Evolutionary conservation across 2,797 vertebrate genomes (phyloP), one percentile per base, ranked within the genome.

Genomic region (Falco novaeseelandiae): DNA sequence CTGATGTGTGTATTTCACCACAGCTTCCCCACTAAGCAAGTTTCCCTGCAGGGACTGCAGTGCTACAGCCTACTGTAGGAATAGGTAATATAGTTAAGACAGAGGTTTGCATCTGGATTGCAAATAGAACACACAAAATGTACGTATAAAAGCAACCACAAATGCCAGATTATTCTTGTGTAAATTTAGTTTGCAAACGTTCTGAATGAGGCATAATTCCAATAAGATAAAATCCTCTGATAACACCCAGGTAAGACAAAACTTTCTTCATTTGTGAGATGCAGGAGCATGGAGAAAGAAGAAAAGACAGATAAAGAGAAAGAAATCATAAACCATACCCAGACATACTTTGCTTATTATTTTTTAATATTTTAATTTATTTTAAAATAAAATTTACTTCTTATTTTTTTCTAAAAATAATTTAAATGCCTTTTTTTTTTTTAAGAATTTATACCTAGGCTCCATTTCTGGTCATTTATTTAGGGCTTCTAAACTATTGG

Each of bases 351-450:
- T 49, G 11, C 11, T 42, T 42, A 42, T 16, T 42, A 42, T 42
- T 42, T 42, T 42, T 42, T 42, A 42, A 15, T 42, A 42, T 42
- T 15, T 42, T 42, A 15, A 42, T 15, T 42, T 42, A 42, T 42
- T 42, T 42, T 42, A 7, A 42, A 42, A 42, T 42, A 42, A 42
- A 42, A 42, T 42, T 16, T 42, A 15, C 40, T 42, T 42, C 13
- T 15, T 40, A 3, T 44, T 70, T 74, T 52, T 74, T 18, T 54
- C 16, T 44, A 62, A 74, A 85, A 71, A 58, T 32, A 76, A 34
- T 54, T 48, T 5, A 26, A 76, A 52, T 3, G 17, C 38, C 12
- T 10, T 2, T 5, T 5, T 12, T 2, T 5, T 5, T 4, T 55
- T 14, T 2, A 67, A 44, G 19, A 51, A 46, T 23, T 62, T 36